These are phyloP conservation scores for Luffia ferchaultella DNA, from an alignment of 2,888 invertebrate species.

Conservation along the genomic window DNA sequence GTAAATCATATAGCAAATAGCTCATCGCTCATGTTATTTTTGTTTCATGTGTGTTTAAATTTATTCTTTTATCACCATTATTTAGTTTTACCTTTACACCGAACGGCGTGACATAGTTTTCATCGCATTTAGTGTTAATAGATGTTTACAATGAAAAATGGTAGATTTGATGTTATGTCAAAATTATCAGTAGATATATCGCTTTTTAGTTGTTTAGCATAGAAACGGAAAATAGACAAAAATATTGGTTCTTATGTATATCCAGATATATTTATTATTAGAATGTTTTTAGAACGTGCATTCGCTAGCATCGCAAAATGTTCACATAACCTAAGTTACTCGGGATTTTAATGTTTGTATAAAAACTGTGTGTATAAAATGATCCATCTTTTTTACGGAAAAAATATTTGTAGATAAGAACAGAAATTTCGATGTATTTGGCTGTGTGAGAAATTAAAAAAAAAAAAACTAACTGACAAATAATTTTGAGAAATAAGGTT, in stretches of 20 bases:
- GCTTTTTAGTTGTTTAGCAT: slow-evolving; percentile 33
- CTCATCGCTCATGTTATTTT: not conserved
- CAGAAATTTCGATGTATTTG: slow-evolving; percentile 58
- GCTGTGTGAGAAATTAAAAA: slow-evolving; percentile 51
- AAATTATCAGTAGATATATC: slow-evolving; percentile 16
- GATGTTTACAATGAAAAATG: slow-evolving; percentile 57
- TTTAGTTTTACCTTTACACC: not conserved
- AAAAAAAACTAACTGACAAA: slow-evolving; percentile 21
- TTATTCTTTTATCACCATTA: not conserved
- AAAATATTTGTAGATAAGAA: slow-evolving; percentile 49
- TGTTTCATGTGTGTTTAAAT: not conserved
- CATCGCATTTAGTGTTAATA: slow-evolving; percentile 35
- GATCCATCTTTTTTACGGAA: slow-evolving; percentile 18
- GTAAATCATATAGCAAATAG: not conserved
- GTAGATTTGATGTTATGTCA: slow-evolving; percentile 26
- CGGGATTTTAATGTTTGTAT: slow-evolving; percentile 14
- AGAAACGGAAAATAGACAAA: slow-evolving; percentile 16
- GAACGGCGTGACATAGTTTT: slow-evolving; percentile 22
- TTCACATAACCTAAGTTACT: slow-evolving; percentile 58
- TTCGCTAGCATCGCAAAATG: slow-evolving; percentile 67
- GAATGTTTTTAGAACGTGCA: slow-evolving; percentile 15
- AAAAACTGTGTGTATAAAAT: not conserved
- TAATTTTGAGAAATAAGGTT: slow-evolving; percentile 47
- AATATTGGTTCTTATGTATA: slow-evolving; percentile 16
- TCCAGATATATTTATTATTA: too few relatives aligned